phyloP scores from a whole-genome alignment of 1,140 invertebrate species.

The Lepidurus packardi region DNA sequence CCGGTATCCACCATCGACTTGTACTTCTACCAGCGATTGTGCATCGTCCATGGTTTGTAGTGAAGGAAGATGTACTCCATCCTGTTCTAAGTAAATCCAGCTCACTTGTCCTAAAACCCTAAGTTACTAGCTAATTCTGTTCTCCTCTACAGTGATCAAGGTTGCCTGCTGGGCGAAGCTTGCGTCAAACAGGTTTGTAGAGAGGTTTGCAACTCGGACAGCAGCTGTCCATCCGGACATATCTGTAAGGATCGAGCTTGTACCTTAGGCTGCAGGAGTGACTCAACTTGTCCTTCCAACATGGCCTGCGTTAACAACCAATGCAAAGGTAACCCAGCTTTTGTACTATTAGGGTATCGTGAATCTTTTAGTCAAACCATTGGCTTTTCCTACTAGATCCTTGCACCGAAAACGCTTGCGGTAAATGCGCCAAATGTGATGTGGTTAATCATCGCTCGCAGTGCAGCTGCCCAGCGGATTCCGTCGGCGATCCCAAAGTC shows the following conservation, averaged over 20 bases:
- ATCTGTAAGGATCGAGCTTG: slow-evolving; percentile 82
- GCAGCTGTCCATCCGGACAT: slow-evolving; percentile 67
- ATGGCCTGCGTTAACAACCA: slow-evolving; percentile 65
- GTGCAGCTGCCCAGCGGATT: slow-evolving; percentile 61
- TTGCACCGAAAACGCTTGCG: slow-evolving; percentile 65
- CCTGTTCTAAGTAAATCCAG: slow-evolving; percentile 58
- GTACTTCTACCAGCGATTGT: slow-evolving; percentile 60
- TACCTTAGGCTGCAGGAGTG: slow-evolving; percentile 60
- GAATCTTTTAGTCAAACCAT: too few species aligned
- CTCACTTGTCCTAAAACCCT: slow-evolving; percentile 3
- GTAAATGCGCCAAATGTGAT: slow-evolving; percentile 72
- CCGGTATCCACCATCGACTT: slow-evolving; percentile 58
- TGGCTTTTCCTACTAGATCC: slow-evolving; percentile 50
- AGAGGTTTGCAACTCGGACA: slow-evolving; percentile 75
- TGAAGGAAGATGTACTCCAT: slow-evolving; percentile 63
- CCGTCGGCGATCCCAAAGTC: slow-evolving; percentile 41
- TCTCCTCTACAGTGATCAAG: slow-evolving; percentile 55
- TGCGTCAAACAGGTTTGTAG: slow-evolving; percentile 74
- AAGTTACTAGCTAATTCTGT: background rate
- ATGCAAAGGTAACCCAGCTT: slow-evolving; percentile 53
- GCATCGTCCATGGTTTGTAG: slow-evolving; percentile 61
- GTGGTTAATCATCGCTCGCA: slow-evolving; percentile 75
- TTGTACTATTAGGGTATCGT: too few species aligned
- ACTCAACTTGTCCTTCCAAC: slow-evolving; percentile 63
- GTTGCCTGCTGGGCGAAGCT: slow-evolving; percentile 75